Conservation (phyloP, 2,797 vertebrate genomes). For the Myiotriccus ornatus region DNA sequence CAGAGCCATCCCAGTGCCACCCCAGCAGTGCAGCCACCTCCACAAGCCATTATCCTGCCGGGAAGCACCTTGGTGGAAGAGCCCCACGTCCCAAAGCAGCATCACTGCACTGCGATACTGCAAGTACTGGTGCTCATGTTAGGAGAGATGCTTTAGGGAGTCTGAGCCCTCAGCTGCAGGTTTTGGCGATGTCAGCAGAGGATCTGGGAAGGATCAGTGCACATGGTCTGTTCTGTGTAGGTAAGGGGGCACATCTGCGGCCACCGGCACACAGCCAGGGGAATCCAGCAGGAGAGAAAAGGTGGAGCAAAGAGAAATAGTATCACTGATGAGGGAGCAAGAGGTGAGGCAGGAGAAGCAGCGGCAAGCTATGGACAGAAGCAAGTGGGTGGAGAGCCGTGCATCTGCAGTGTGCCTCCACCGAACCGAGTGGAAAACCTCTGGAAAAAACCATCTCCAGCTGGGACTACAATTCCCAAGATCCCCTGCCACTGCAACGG, state of each 20-base stretch:
- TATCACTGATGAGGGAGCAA: background rate
- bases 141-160: background rate
- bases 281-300: background rate
- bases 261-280: background rate
- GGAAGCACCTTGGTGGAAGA: background rate
- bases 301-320: background rate
- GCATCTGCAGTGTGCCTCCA: accelerated
- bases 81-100: background rate
- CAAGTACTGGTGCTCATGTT: accelerated
- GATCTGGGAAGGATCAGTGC: background rate
- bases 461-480: background rate
- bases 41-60: background rate
- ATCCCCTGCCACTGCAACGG: accelerated
- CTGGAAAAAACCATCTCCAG: background rate
- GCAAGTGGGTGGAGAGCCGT: background rate
- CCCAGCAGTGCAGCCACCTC: background rate
- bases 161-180: background rate
- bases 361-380: background rate
- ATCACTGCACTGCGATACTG: accelerated
- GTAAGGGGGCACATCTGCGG: background rate
- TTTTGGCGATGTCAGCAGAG: background rate
- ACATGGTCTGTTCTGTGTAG: background rate
- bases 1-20: background rate
- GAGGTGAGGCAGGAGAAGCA: background rate
- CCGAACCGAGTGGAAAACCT: background rate